Conservation (phyloP, 1,140 invertebrate genomes). For the Atta texana region DNA sequence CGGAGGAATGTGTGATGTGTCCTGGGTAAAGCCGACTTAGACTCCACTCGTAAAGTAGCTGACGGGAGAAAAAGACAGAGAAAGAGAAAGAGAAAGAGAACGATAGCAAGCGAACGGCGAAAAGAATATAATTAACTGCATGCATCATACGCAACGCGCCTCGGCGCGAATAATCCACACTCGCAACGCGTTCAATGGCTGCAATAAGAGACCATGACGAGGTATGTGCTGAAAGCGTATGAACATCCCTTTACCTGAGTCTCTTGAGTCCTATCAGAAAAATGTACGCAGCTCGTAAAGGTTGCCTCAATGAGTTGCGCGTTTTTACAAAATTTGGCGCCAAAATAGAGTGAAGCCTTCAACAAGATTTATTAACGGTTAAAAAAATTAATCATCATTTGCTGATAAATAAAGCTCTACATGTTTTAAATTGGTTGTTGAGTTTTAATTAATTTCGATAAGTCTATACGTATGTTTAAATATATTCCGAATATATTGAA, state of each 20-base stretch:
- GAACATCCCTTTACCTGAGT: constrained; percentile 76
- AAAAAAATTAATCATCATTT: background rate
- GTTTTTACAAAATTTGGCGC: background rate
- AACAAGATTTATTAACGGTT: too few species aligned
- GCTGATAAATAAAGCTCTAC: background rate
- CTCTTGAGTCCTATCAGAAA: constrained; percentile 32
- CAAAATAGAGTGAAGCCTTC: background rate
- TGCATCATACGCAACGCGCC: constrained; percentile 31
- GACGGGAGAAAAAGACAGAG: background rate
- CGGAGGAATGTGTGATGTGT: constrained; percentile 15
- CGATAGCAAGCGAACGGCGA: constrained; percentile 14
- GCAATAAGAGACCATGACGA: constrained; percentile 81
- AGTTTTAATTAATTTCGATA: background rate
- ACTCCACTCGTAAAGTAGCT: constrained; percentile 12
- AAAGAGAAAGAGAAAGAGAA: constrained; percentile 11
- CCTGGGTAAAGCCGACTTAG: background rate
- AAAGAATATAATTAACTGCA: constrained; percentile 53
- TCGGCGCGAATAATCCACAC: constrained; percentile 35
- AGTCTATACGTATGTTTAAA: background rate
- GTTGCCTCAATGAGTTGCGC: background rate
- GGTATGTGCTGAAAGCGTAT: constrained; percentile 84
- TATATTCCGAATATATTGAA: background rate
- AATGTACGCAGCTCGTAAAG: background rate
- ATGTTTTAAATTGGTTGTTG: background rate
- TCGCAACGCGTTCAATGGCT: constrained; percentile 45